Conservation (phyloP, 2,113 vertebrate species). For the Micronisus gabar region DNA sequence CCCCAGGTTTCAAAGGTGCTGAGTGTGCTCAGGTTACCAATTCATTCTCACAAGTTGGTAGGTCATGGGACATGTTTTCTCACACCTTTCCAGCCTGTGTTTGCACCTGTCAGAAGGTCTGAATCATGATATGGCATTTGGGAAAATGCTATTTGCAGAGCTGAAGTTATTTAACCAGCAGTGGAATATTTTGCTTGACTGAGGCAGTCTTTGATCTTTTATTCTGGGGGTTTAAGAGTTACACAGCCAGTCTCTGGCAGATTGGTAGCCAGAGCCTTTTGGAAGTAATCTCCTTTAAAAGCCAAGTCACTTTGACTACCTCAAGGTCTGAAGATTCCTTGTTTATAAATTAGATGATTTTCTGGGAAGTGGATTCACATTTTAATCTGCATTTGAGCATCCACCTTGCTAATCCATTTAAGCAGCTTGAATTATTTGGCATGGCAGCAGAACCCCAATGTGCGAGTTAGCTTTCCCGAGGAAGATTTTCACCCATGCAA, state of each 20-base stretch:
- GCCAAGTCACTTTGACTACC: background rate
- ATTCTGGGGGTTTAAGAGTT: background rate
- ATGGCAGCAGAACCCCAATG: background rate
- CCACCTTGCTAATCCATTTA: constrained; percentile 3
- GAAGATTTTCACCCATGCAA: constrained; percentile 2
- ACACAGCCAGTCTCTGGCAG: background rate
- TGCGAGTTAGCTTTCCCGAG: background rate
- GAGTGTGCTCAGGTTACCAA: background rate
- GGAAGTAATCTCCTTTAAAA: constrained; percentile 29
- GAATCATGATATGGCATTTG: background rate
- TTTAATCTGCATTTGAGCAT: constrained; percentile 22
- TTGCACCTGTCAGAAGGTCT: background rate
- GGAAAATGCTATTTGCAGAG: background rate
- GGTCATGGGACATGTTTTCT: background rate
- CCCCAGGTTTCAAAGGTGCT: background rate
- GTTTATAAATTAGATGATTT: background rate
- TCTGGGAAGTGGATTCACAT: background rate
- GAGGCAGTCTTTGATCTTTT: constrained; percentile 25
- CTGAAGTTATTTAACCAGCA: constrained; percentile 1
- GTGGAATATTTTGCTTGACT: background rate
- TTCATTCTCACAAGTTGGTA: background rate
- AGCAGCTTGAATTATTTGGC: constrained; percentile 9
- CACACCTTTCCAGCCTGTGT: background rate
- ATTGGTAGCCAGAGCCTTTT: background rate
- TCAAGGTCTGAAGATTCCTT: background rate